Percentiles rank a stretch among this genome's conserved stretches.
Conservation (phyloP, 2,113 vertebrate genomes). For the Mormoops blainvillei region DNA sequence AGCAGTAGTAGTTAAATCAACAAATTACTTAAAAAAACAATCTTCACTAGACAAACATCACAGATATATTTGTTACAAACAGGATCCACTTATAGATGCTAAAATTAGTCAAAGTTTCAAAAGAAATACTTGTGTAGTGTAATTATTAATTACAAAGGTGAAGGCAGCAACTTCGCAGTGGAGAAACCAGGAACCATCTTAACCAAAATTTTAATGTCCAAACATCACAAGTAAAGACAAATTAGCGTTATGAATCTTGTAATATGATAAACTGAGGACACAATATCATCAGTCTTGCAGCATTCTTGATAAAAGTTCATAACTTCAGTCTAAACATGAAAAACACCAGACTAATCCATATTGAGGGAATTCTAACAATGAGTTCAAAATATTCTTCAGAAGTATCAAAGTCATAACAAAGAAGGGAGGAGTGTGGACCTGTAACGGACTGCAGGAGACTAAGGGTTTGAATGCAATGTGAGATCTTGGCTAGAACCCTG, state of each 20-base stretch:
- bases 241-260: background rate
- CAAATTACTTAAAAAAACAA: background rate
- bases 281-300: background rate
- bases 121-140: background rate
- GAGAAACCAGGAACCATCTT: background rate
- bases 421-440: background rate
- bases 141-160: background rate
- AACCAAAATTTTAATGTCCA: background rate
- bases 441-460: background rate
- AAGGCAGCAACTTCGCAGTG: background rate
- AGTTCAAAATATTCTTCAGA: background rate
- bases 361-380: background rate
- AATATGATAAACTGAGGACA: background rate
- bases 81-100: background rate
- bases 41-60: background rate
- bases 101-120: background rate
- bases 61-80: background rate
- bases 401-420: background rate
- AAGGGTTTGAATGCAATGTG: background rate
- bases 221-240: background rate
- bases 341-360: background rate
- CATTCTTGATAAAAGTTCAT: background rate
- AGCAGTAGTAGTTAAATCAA: background rate
- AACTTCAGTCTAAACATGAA: background rate
- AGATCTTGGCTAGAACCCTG: background rate